These are phyloP conservation scores for Apodemia duryi DNA, from an alignment of 2,888 invertebrate species.

Conservation along the genomic window DNA sequence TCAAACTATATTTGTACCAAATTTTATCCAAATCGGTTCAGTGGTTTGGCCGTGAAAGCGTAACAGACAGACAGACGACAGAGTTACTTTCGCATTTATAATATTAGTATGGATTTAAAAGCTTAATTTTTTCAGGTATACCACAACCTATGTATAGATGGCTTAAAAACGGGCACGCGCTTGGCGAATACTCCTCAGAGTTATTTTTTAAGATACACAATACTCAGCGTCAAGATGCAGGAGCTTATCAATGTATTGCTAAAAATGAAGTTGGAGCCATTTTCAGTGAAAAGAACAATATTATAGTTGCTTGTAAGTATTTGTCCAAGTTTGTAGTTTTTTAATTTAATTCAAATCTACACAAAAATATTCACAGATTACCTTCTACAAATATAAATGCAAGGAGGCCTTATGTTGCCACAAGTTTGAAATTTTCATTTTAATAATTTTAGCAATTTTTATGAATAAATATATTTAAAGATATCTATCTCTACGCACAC, in stretches of 20 bases:
- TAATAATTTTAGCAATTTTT: no score
- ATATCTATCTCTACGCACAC: no score
- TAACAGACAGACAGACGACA: no score
- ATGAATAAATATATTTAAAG: no score
- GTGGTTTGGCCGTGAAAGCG: no score
- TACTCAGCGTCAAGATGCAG: conserved; percentile 90
- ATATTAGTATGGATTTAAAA: background rate
- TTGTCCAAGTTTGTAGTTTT: background rate
- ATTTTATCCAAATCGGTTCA: no score
- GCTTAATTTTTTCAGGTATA: conserved; percentile 81
- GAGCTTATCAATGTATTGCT: conserved; percentile 95
- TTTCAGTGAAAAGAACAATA: conserved; percentile 93
- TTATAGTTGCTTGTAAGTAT: conserved; percentile 95
- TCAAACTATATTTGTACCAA: background rate
- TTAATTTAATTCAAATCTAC: background rate
- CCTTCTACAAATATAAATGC: background rate
- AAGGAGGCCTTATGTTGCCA: background rate
- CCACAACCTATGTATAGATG: conserved; percentile 96
- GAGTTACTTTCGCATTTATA: no score
- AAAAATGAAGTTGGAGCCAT: conserved; percentile 95
- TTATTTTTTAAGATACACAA: conserved; percentile 90
- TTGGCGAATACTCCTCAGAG: conserved; percentile 90
- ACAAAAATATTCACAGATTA: background rate
- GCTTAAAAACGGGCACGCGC: conserved; percentile 90
- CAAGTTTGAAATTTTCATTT: no score